Percentiles rank a stretch among this genome's conserved stretches.
Conservation (phyloP, 2,797 vertebrate species). For the Girardinus metallicus region DNA sequence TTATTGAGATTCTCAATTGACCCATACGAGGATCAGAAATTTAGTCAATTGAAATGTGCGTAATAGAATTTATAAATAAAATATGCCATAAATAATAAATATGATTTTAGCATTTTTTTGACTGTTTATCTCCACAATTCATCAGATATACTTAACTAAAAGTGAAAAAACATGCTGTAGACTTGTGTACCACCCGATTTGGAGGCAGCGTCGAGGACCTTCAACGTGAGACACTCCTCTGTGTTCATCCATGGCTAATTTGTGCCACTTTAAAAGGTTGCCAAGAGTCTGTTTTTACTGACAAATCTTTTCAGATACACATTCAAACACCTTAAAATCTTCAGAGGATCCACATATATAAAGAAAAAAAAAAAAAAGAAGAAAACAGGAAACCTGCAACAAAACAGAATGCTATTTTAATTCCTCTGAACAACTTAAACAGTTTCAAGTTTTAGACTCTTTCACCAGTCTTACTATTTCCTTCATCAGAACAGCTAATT, state of each 20-base stretch:
- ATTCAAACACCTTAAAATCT: constrained; percentile 41
- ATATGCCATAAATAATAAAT: background rate
- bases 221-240: too few species aligned
- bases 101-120: background rate
- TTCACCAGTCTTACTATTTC: constrained; percentile 3
- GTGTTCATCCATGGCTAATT: too few species aligned
- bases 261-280: constrained; percentile 34
- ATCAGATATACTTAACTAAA: background rate
- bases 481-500: constrained; percentile 30
- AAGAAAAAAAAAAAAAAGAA: background rate
- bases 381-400: background rate
- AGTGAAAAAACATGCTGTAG: background rate
- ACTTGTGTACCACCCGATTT: too few species aligned
- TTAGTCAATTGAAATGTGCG: background rate
- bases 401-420: background rate
- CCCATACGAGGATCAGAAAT: background rate
- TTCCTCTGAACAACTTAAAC: background rate
- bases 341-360: constrained; percentile 33
- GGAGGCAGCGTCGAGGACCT: too few species aligned
- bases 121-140: background rate
- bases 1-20: background rate
- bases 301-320: constrained; percentile 39
- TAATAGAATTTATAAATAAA: background rate
- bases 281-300: constrained; percentile 32
- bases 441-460: constrained; percentile 3